These are phyloP conservation scores for Synergus gifuensis DNA, from an alignment of 2,888 invertebrate genomes.

Conservation along the genomic window DNA sequence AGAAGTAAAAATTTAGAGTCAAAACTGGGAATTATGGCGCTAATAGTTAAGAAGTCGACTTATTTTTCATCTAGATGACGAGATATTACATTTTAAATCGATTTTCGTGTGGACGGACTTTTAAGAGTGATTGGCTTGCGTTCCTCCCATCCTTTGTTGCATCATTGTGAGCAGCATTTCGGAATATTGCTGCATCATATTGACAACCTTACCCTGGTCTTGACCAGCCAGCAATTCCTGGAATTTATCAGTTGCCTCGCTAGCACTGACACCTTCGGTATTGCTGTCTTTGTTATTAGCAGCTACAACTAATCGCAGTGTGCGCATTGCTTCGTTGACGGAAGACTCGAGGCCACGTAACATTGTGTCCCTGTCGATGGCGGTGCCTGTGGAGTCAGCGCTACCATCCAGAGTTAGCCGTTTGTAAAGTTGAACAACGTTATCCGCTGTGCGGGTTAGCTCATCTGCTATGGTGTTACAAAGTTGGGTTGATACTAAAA, in stretches of 20 bases:
- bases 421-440: conserved; percentile 85
- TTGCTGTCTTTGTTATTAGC: conserved; percentile 61
- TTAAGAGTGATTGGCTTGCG: conserved; percentile 71
- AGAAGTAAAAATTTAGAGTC: background rate
- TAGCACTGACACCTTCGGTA: conserved; percentile 68
- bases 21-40: background rate
- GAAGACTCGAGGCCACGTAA: conserved; percentile 77
- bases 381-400: conserved; percentile 68
- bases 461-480: conserved; percentile 83
- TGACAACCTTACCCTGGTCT: conserved; percentile 79
- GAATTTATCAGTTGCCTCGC: conserved; percentile 79
- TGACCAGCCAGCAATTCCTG: conserved; percentile 78
- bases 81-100: conserved; percentile 28
- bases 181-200: conserved; percentile 83
- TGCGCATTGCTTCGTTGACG: conserved; percentile 76
- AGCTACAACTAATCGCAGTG: conserved; percentile 72
- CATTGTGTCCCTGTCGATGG: conserved; percentile 77
- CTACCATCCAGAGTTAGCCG: conserved; percentile 81
- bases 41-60: background rate
- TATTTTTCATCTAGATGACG: conserved; percentile 37
- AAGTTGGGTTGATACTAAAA: conserved; percentile 82
- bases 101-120: conserved; percentile 47
- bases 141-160: conserved; percentile 80
- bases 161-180: conserved; percentile 82
- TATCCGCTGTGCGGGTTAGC: conserved; percentile 84